Evolutionary conservation across 2,797 vertebrate genomes (phyloP).

Genomic region (Hirundo rustica): DNA sequence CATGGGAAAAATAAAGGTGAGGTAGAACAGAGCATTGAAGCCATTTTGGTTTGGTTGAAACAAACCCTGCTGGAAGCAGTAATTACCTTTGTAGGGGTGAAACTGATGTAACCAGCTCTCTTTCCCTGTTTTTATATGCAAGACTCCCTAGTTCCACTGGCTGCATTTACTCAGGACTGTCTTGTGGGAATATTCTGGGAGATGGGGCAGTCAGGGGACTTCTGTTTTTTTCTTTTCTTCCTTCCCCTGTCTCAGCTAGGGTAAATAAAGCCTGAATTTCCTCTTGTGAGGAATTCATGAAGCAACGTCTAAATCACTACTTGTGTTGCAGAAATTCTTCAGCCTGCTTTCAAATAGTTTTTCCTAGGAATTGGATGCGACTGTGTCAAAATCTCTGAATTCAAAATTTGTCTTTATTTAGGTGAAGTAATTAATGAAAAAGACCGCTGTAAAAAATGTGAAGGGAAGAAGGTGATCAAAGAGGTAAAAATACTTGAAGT

Average conservation of each 20-base stretch:
- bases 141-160: background rate
- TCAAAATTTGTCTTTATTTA: constrained; percentile 61
- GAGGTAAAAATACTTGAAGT: constrained; percentile 99
- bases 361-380: background rate
- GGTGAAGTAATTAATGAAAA: constrained; percentile 99
- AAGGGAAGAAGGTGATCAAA: constrained; percentile 98
- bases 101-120: background rate
- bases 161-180: background rate
- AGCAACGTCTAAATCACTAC: background rate
- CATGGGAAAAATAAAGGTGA: background rate
- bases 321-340: background rate
- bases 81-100: background rate
- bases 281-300: background rate
- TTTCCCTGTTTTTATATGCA: background rate
- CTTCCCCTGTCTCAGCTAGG: background rate
- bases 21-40: background rate
- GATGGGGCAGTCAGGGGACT: background rate
- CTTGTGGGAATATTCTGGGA: background rate
- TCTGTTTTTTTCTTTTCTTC: background rate
- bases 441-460: constrained; percentile 99
- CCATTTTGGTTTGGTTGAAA: background rate
- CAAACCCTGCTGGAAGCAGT: background rate
- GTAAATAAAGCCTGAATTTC: background rate
- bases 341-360: background rate
- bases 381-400: background rate